Evolutionary conservation across 2,888 invertebrate genomes (phyloP).

Genomic region (Torymus auratus): DNA sequence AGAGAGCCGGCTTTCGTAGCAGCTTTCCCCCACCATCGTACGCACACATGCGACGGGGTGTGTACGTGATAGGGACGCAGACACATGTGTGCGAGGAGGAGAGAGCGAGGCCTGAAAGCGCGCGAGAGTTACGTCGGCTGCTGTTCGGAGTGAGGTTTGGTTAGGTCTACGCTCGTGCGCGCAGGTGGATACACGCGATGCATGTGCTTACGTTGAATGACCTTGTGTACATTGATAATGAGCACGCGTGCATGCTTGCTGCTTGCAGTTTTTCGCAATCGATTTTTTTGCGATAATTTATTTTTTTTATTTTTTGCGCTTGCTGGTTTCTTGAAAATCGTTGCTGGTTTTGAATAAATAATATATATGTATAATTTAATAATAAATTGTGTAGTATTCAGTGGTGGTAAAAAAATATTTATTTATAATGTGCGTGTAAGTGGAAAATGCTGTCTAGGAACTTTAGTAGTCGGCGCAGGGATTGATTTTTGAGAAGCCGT

Average conservation of each 20-base stretch:
- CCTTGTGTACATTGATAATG: conserved; percentile 36
- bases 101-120: conserved; percentile 34
- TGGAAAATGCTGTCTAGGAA: too few relatives aligned
- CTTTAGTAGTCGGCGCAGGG: background rate
- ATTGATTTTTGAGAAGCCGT: conserved; percentile 9
- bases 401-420: too few relatives aligned
- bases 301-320: too few relatives aligned
- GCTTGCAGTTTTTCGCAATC: background rate
- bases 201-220: conserved; percentile 31
- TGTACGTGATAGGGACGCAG: background rate
- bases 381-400: background rate
- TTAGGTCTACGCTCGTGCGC: conserved; percentile 29
- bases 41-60: background rate
- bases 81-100: background rate
- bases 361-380: conserved; percentile 1
- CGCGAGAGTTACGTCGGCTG: conserved; percentile 40
- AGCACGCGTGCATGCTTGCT: background rate
- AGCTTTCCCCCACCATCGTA: background rate
- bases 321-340: too few relatives aligned
- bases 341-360: background rate
- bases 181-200: conserved; percentile 41
- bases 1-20: conserved; percentile 3
- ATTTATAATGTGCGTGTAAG: too few relatives aligned
- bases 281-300: background rate
- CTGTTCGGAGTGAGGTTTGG: conserved; percentile 35